Base-by-base conservation (phyloP, 1,140 invertebrate species). In the Propsilocerus akamusi region DNA sequence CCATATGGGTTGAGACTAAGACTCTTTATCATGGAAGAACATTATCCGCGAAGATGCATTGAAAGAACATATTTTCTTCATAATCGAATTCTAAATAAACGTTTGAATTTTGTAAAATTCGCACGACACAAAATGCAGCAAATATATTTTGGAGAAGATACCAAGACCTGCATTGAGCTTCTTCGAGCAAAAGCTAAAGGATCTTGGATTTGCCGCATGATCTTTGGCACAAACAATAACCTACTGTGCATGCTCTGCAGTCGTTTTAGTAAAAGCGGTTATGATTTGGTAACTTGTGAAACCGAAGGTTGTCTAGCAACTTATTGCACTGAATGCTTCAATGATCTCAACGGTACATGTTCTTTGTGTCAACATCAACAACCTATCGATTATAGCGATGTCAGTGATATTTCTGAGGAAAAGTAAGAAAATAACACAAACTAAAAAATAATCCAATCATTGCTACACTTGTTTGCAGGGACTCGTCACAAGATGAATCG, bases 1-100 rank as follows among this genome's bases (percentile, higher is more conserved):
- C 83, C 87, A 0, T 91, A 89, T 54, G 80, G 78, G 1, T 61
- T 88, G 1, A 73, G 89, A 7, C 58, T 86, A 1, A 72, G 86
- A 17, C 81, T 86, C 52, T 59, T 78, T 0, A 76, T 91, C 0
- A 82, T 88, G 73, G 73, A 72, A 2, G 71, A 72, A 30, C 87
- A 86, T 63, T 74, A 88, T 60, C 86, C 86, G 0, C 65, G 78
- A 4, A 66, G 81, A 26, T 82, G 83, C 0, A 73, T 75, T 20
- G 72, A 79, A 26, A 69, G 86, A n/a, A 75, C 81, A 2, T 63
- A 73, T 1, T 88, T 84, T 80, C 66, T 92, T 2, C 86, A 86
- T 58, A 83, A 83, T 56, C 74, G 82, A 48, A 83, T 94, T 26
- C 58, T 87, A 1, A 73, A 75, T 56, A 69, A 67, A n/a, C 72